Evolutionary conservation across 2,797 vertebrate species (phyloP), one percentile per base, ranked within the genome.

Genomic region (Fistularia tabacaria): DNA sequence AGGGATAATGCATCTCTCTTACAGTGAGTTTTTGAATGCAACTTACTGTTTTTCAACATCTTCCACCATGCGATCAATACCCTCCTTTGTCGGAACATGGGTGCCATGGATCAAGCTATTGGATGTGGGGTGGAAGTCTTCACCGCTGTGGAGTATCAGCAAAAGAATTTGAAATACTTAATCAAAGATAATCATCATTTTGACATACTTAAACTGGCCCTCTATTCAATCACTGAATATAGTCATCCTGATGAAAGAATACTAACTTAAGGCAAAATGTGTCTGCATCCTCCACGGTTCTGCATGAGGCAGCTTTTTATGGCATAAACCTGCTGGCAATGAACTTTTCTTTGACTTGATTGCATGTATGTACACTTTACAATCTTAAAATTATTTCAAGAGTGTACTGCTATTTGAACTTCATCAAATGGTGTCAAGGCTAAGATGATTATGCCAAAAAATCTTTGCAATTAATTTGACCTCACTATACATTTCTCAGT

Each of bases 41-140:
- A 92, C 96, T 95, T 87, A 99, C 97, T 99, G 96, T 77, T 95
- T 99, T 64, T 98, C 97, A 38, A 99, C 91, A 51, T 98, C 95
- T 0, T 92, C 85, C 49, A 97, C 96, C 95, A 99, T 97, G 63
- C 93, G 93, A 57, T 99, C 93, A 13, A 99, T 73, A 7, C 95
- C 95, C 0, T 94, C 92, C 71, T 92, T 88, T 14, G 91, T 84
- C 0, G 97, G 96, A 48, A 98, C 91, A 0, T 99, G 97, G 7
- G 90, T 95, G 8, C 97, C 97, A 0, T 98, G 94, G 48, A 97
- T 92, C 62, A 99, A 91, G 66, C 93, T 98, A 76, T 99, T 91
- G 0, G 94, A 87, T 0, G 93, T 98, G 49, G 97, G 97, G 57
- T 95, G 95, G 74, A 99, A 96, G 0, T 94, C 93, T 39, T 94